Conservation (phyloP, 1,140 invertebrate species). For the Drosophila elegans region DNA sequence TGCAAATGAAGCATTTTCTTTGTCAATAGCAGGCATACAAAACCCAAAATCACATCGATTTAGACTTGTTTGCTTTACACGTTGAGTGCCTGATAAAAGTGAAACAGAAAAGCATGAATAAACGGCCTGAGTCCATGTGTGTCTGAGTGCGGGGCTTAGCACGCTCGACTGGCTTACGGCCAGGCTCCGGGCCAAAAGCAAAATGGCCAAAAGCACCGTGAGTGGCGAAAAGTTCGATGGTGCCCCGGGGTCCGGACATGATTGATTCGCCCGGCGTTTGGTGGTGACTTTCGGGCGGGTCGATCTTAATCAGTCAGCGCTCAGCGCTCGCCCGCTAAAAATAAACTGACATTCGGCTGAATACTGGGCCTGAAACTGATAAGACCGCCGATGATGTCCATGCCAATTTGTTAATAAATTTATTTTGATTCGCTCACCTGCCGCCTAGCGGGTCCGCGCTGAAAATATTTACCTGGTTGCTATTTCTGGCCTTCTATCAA, state of each 20-base stretch:
- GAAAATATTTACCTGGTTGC: slow-evolving; percentile 19
- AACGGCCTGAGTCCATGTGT: slow-evolving; percentile 28
- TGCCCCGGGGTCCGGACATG: slow-evolving; percentile 35
- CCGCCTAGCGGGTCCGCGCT: slow-evolving; percentile 1
- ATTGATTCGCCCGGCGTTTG: slow-evolving; percentile 56
- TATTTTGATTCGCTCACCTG: slow-evolving; percentile 42
- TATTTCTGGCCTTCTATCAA: slow-evolving; percentile 32
- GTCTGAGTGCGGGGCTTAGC: slow-evolving; percentile 50
- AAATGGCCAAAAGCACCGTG: slow-evolving; percentile 5
- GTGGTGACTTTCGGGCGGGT: slow-evolving; percentile 15
- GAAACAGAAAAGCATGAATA: slow-evolving; percentile 17
- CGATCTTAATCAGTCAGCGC: slow-evolving; percentile 58
- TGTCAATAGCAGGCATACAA: slow-evolving; percentile 30
- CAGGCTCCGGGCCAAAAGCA: slow-evolving; percentile 7
- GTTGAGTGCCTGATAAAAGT: slow-evolving; percentile 54
- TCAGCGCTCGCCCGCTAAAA: slow-evolving; percentile 50
- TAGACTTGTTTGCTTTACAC: slow-evolving; percentile 45
- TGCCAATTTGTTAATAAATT: slow-evolving; percentile 68
- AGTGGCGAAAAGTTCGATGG: slow-evolving; percentile 8
- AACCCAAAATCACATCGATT: slow-evolving; percentile 31
- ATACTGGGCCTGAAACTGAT: slow-evolving; percentile 44
- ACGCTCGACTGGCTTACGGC: slow-evolving; percentile 22
- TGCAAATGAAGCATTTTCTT: not conserved
- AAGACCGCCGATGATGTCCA: slow-evolving; percentile 50
- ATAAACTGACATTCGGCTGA: slow-evolving; percentile 56